phyloP scores from a whole-genome alignment of 2,113 vertebrate species.

The Xenopus borealis region DNA sequence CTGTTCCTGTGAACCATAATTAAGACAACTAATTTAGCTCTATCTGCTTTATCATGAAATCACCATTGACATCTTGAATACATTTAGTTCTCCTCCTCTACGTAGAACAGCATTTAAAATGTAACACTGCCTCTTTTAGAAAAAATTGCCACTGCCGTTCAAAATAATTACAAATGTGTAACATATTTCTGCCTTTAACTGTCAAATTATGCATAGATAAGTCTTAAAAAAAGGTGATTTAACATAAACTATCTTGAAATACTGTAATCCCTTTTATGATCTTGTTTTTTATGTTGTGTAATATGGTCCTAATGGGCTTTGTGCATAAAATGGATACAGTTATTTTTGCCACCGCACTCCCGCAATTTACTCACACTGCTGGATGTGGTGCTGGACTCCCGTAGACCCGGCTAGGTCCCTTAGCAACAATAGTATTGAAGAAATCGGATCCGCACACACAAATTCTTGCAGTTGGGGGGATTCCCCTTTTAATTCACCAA shows the following conservation, averaged over 20 bases:
- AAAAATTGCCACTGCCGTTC: neutral
- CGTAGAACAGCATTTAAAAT: conserved; percentile 13
- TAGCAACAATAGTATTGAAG: too few relatives aligned
- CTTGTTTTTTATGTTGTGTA: too few relatives aligned
- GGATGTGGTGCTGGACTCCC: too few relatives aligned
- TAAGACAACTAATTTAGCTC: conserved; percentile 28
- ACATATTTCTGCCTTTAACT: neutral
- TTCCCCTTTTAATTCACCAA: too few relatives aligned
- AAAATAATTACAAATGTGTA: neutral
- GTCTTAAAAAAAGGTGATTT: neutral
- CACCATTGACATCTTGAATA: conserved; percentile 21
- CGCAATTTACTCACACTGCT: too few relatives aligned
- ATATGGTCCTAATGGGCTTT: too few relatives aligned
- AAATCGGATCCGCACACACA: too few relatives aligned
- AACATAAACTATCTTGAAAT: neutral
- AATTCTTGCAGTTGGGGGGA: too few relatives aligned
- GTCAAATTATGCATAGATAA: neutral
- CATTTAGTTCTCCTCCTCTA: conserved; percentile 24
- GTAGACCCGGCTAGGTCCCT: too few relatives aligned
- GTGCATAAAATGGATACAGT: too few relatives aligned
- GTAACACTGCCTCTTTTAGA: conserved; percentile 19
- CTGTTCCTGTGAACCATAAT: conserved; percentile 30
- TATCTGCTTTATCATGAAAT: conserved; percentile 24
- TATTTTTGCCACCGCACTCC: too few relatives aligned
- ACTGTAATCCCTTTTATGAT: too few relatives aligned